Evolutionary conservation across 1,140 invertebrate genomes (phyloP).

Genomic region (Metaphire vulgaris): DNA sequence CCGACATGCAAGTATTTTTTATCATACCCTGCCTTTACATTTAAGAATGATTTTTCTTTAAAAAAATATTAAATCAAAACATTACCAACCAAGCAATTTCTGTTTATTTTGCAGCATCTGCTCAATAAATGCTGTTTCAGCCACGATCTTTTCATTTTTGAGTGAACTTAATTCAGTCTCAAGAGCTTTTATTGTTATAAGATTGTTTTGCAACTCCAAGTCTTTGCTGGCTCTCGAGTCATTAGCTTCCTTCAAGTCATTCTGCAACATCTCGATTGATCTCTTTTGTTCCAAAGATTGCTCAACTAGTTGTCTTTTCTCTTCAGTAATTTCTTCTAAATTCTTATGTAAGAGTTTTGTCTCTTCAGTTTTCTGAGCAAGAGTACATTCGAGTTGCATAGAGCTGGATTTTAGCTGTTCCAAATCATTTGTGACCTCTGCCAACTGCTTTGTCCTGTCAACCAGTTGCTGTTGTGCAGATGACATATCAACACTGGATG

Average conservation of each 20-base stretch:
- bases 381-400: background rate
- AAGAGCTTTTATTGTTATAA: background rate
- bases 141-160: background rate
- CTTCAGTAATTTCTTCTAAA: background rate
- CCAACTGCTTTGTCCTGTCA: conserved; percentile 31
- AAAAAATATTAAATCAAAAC: no score
- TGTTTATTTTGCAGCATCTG: background rate
- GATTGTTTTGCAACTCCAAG: background rate
- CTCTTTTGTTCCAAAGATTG: background rate
- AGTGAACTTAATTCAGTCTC: background rate
- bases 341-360: background rate
- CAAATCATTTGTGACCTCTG: background rate
- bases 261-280: background rate
- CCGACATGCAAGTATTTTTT: no score
- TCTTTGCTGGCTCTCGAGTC: background rate
- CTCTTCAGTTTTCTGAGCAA: conserved; percentile 7
- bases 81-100: background rate
- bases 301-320: background rate
- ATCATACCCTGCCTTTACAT: no score
- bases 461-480: conserved; percentile 33
- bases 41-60: no score
- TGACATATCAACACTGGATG: conserved; percentile 32
- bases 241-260: background rate
- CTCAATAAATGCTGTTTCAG: background rate
- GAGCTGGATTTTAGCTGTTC: background rate